phyloP scores from a whole-genome alignment of 2,113 vertebrate species.

The Dissostichus mawsoni region DNA sequence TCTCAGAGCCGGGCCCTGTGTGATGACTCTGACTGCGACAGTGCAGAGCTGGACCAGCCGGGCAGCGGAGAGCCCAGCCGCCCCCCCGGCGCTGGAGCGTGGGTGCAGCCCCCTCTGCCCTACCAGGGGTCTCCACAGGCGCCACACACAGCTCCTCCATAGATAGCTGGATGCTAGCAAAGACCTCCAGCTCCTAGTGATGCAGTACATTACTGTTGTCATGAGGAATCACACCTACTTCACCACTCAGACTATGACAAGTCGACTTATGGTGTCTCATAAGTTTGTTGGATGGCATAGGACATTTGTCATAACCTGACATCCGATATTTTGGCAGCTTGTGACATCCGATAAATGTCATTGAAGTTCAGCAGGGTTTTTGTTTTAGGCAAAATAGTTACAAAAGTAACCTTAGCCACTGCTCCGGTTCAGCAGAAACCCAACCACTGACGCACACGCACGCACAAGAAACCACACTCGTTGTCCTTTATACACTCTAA shows the following conservation, averaged over 20 bases:
- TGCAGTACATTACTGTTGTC: slow-evolving; percentile 75
- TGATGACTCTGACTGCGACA: slow-evolving; percentile 96
- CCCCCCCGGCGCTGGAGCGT: slow-evolving; percentile 85
- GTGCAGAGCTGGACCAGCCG: slow-evolving; percentile 91
- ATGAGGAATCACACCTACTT: slow-evolving; percentile 62
- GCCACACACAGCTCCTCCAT: slow-evolving; percentile 71
- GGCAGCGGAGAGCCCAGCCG: slow-evolving; percentile 89
- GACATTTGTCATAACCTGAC: slow-evolving; percentile 71
- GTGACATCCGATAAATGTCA: slow-evolving; percentile 72
- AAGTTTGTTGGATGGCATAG: slow-evolving; percentile 64
- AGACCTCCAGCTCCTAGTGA: slow-evolving; percentile 65
- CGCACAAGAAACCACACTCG: slow-evolving; percentile 70
- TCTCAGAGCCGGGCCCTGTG: slow-evolving; percentile 84
- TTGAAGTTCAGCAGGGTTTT: slow-evolving; percentile 65
- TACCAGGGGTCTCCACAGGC: slow-evolving; percentile 66
- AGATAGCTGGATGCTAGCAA: slow-evolving; percentile 47
- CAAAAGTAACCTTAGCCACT: slow-evolving; percentile 65
- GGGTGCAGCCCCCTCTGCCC: slow-evolving; percentile 69
- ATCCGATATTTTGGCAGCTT: slow-evolving; percentile 78
- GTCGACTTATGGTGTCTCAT: slow-evolving; percentile 68
- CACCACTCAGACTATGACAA: slow-evolving; percentile 71
- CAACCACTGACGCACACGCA: slow-evolving; percentile 63
- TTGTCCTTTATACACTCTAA: slow-evolving; percentile 75
- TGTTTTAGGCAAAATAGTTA: slow-evolving; percentile 57
- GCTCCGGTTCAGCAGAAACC: slow-evolving; percentile 74